Evolutionary conservation across 2,113 vertebrate species (phyloP).

Genomic region (Eubucco bourcierii): DNA sequence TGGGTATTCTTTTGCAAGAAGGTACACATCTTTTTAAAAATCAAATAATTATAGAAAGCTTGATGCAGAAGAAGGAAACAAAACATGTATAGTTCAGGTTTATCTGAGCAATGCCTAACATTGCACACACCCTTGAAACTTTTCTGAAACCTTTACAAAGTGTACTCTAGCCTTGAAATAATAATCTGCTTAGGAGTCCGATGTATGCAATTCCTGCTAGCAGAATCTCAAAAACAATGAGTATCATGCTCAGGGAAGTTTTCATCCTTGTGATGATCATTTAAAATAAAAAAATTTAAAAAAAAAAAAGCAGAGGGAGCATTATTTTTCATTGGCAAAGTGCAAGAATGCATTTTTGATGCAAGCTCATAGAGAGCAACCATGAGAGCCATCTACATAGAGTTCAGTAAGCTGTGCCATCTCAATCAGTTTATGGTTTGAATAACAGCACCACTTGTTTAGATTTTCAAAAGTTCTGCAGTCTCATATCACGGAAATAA

Average conservation of each 20-base stretch:
- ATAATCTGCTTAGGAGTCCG: background rate
- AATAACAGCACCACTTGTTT: background rate
- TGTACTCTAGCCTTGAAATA: background rate
- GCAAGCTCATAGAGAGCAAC: background rate
- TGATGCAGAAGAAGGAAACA: background rate
- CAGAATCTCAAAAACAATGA: background rate
- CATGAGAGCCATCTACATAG: background rate
- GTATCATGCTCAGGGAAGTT: background rate
- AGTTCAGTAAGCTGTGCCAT: background rate
- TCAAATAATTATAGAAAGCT: background rate
- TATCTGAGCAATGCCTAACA: background rate
- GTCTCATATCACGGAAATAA: rapidly evolving
- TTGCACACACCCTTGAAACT: background rate
- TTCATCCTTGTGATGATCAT: background rate
- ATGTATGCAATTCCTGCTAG: background rate
- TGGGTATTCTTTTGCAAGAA: background rate
- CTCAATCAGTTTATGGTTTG: background rate
- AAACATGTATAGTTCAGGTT: background rate
- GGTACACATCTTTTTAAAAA: background rate
- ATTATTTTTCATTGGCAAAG: background rate
- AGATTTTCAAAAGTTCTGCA: background rate
- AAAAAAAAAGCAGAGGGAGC: background rate
- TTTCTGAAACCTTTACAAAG: background rate
- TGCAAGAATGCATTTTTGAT: background rate
- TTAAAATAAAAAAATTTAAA: background rate